Base-by-base conservation (phyloP, 2,113 vertebrate species). In the Atractosteus spatula region DNA sequence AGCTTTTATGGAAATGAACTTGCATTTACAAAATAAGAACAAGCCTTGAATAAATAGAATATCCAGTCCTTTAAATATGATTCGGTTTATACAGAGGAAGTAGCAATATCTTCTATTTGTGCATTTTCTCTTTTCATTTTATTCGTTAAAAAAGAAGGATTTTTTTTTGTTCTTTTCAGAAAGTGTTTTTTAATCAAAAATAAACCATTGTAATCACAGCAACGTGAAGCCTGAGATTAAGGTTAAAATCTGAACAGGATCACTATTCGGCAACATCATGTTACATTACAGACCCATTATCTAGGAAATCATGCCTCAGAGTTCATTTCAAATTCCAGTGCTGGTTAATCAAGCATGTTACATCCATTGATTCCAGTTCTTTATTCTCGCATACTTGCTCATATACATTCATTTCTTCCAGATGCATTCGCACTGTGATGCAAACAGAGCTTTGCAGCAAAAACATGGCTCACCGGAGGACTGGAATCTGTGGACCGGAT, bases 21-120 rank as follows among this genome's bases (percentile, higher is more conserved):
- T 76, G 92, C 89, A 87, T 93, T 95, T 96, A 94, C 86, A 97
- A 97, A 96, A 98, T 93, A 96, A 96, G 89, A 94, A 90, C 88
- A 93, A 94, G 94, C 93, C 95, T 81, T 90, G 84, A 94, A 94
- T 94, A 93, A 93, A 93, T 81, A 92, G 83, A 73, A 85, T 90
- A 88, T 88, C 80, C 87, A 80, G 83, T 91, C 91, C 82, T 83
- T 90, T 87, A 90, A 89, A 91, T 87, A 92, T 90, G 81, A 85
- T 87, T 86, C 69, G 76, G 78, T 86, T 78, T 81, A 80, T 80
- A 85, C 85, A 89, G 86, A 87, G 91, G 81, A 92, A 89, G 86
- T 85, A 82, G 75, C 78, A 80, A 80, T 81, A 80, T 70, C 74
- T 90, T 29, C 29, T 29, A 29, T 29, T 89, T 89, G 83, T 91